Conservation (phyloP, 2,888 invertebrate species). For the Cyclophora albipunctata region DNA sequence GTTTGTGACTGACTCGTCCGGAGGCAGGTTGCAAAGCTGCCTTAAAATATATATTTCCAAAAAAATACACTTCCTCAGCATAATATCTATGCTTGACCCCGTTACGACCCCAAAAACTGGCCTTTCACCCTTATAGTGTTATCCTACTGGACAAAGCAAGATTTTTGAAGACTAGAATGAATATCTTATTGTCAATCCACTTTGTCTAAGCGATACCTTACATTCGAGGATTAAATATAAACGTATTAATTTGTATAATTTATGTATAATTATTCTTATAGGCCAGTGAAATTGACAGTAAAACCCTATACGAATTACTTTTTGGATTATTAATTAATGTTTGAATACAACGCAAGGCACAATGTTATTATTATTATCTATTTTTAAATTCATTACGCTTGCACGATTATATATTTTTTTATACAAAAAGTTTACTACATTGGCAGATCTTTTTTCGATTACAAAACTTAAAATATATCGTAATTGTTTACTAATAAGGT, state of each 20-base stretch:
- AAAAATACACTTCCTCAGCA: too few species aligned
- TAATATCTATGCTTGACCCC: too few species aligned
- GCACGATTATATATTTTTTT: constrained; percentile 34
- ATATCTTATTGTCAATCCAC: constrained; percentile 69
- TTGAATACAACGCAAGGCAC: constrained; percentile 71
- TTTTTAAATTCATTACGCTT: constrained; percentile 38
- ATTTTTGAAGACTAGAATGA: constrained; percentile 63
- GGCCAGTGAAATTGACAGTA: constrained; percentile 68
- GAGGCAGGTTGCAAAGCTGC: too few species aligned
- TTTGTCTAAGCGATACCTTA: constrained; percentile 59
- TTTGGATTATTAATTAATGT: constrained; percentile 34
- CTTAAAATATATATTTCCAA: too few species aligned
- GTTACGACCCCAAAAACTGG: constrained; percentile 13
- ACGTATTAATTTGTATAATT: constrained; percentile 45
- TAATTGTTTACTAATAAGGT: constrained; percentile 9
- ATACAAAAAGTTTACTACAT: constrained; percentile 31
- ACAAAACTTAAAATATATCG: constrained; percentile 34
- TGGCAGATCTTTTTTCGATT: constrained; percentile 59
- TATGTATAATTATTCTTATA: constrained; percentile 52
- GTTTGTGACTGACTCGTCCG: constrained; percentile 18
- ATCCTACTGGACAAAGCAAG: constrained; percentile 46
- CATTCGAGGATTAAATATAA: constrained; percentile 59
- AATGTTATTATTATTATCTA: constrained; percentile 48
- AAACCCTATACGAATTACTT: constrained; percentile 56
- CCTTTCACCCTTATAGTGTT: constrained; percentile 9